These are phyloP conservation scores for Anagyrus pseudococci DNA, from an alignment of 2,888 invertebrate species.

Conservation along the genomic window DNA sequence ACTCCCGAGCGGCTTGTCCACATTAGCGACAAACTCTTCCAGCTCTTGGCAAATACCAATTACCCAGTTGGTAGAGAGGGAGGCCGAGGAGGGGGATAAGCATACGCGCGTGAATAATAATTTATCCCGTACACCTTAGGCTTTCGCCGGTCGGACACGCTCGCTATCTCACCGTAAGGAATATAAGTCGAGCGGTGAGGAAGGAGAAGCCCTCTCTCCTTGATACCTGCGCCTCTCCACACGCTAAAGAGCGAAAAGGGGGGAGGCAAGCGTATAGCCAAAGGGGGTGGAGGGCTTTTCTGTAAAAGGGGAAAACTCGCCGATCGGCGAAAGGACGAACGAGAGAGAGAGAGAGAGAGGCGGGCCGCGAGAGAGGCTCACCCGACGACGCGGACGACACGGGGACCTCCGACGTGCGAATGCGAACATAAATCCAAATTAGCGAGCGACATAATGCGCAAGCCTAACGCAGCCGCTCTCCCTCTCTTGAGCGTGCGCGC, in stretches of 20 bases:
- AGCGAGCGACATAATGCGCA: constrained; percentile 47
- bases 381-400: too few species aligned
- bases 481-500: too few species aligned
- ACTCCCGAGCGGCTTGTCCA: too few species aligned
- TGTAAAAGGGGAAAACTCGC: constrained; percentile 33
- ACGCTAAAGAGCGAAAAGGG: not conserved
- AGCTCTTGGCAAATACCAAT: constrained; percentile 12
- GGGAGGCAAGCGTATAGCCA: too few species aligned
- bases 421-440: constrained; percentile 61
- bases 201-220: too few species aligned
- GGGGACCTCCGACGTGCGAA: constrained; percentile 50
- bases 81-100: too few species aligned
- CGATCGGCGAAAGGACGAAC: too few species aligned
- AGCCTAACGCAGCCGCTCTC: constrained; percentile 7
- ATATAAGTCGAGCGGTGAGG: too few species aligned
- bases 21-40: constrained; percentile 9
- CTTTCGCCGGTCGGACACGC: not conserved
- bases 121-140: not conserved
- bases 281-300: constrained; percentile 18
- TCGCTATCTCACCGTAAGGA: too few species aligned
- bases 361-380: too few species aligned
- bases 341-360: constrained; percentile 16
- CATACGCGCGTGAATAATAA: not conserved
- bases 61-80: too few species aligned
- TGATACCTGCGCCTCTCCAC: too few species aligned